Base-by-base conservation (phyloP, 2,113 vertebrate species). In the Hemichromis elongatus region DNA sequence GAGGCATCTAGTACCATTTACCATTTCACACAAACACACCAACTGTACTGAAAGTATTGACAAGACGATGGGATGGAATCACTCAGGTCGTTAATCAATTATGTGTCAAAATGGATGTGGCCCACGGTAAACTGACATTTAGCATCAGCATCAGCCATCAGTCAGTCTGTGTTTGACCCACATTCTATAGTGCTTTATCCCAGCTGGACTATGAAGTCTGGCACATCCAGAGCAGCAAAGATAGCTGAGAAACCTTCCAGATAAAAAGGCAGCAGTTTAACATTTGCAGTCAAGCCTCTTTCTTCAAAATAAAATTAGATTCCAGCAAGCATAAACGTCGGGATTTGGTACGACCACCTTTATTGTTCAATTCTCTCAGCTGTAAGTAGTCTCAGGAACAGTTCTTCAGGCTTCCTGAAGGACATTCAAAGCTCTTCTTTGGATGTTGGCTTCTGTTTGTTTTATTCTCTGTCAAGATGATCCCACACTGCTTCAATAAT, bases 121-220 rank as follows among this genome's bases (percentile, higher is more conserved):
- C 81, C 35, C n/a, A 7, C 3, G 77, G 81, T 35, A 26, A 37
- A 54, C 14, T 53, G 75, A 80, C 84, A 77, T 4, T 4, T 5
- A 30, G 45, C 84, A 84, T 89, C 61, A 82, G 1, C 24, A 5
- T 75, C 68, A 75, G 0, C 19, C 18, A 21, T 59, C 81, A 40
- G 19, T 78, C 1, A 30, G 8, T 59, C 6, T 78, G 56, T 13
- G 11, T 68, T 75, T 84, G 79, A 84, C 84, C 90, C 79, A 88
- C 12, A 73, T 77, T 80, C 8, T 18, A 45, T 14, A 13, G 19
- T 13, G 54, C 6, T 45, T 55, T 47, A 56, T 85, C 16, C 52
- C 82, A 53, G 53, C 79, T 56, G 85, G 52, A 82, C 13, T 7
- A 24, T 26, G 24, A 0, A 66, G 50, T 0, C 33, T 21, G 18